Percentiles rank a stretch among this genome's conserved stretches.
Evolutionary conservation across 2,797 vertebrate species (phyloP).

Genomic region (Toxotes lorentzi): DNA sequence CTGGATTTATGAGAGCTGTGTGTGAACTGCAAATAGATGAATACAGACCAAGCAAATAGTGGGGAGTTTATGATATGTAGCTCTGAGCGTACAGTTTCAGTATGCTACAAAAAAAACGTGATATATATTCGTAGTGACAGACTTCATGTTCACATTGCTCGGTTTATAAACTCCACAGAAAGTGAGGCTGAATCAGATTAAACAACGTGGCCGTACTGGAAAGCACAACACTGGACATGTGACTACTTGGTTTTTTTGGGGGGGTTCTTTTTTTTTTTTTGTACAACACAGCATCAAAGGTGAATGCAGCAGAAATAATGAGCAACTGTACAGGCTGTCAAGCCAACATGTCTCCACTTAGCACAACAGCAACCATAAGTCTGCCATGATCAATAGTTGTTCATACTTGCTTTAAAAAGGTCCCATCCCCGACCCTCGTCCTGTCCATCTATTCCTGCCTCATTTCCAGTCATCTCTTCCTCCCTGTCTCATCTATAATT

Average conservation of each 20-base stretch:
- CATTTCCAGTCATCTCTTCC: conserved; percentile 68
- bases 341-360: conserved; percentile 69
- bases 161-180: neutral
- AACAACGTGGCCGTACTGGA: neutral
- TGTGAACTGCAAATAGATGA: conserved; percentile 64
- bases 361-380: conserved; percentile 74
- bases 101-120: neutral
- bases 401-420: conserved; percentile 77
- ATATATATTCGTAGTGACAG: neutral
- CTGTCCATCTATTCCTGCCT: conserved; percentile 64
- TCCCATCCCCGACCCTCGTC: conserved; percentile 67
- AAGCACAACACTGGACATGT: neutral
- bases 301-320: conserved; percentile 59
- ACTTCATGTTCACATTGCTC: too few relatives aligned
- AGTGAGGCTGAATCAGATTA: neutral
- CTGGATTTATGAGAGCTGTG: conserved; percentile 65
- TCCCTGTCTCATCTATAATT: conserved; percentile 63
- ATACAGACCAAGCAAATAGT: conserved; percentile 58
- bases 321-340: conserved; percentile 45
- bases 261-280: conserved; percentile 2
- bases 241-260: neutral
- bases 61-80: conserved; percentile 29
- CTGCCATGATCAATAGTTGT: conserved; percentile 80
- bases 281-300: conserved; percentile 19
- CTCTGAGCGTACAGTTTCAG: neutral